A percentile compares a stretch with the other conserved stretches of the same genome.
Conservation (phyloP, 2,888 invertebrate species). For the Drymonia ruficornis region DNA sequence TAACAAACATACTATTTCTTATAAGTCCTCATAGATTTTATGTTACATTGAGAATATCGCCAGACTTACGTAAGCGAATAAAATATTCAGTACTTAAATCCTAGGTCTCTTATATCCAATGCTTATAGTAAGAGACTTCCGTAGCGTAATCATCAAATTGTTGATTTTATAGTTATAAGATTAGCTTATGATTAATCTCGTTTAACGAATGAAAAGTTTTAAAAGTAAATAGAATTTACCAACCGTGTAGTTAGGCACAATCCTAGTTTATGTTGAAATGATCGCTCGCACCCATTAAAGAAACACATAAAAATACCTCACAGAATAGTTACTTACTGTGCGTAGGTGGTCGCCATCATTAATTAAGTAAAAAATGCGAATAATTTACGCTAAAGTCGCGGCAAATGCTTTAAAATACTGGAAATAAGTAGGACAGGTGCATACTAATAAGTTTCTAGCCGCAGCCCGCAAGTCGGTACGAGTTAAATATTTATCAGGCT, state of each 20-base stretch:
- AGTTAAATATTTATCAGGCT: slow-evolving; percentile 33
- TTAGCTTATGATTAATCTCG: not conserved
- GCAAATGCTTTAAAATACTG: not conserved
- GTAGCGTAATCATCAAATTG: not conserved
- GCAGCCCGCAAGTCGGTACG: slow-evolving; percentile 14
- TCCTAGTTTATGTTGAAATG: not conserved
- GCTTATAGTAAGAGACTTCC: not conserved
- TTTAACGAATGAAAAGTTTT: too few species aligned
- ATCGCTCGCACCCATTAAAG: not conserved
- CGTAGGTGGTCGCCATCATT: not conserved
- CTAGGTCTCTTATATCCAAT: not conserved
- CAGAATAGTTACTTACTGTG: not conserved
- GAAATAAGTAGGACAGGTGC: slow-evolving; percentile 25
- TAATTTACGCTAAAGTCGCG: not conserved
- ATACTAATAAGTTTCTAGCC: slow-evolving; percentile 32
- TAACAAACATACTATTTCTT: too few species aligned
- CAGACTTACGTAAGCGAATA: not conserved
- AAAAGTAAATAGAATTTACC: too few species aligned
- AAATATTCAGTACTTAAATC: not conserved
- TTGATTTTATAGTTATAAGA: too few species aligned
- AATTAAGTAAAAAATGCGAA: slow-evolving; percentile 4
- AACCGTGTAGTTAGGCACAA: not conserved
- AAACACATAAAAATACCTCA: not conserved
- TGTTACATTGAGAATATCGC: not conserved
- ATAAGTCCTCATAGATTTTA: too few species aligned